These are phyloP conservation scores for Ridgeia piscesae DNA, from an alignment of 1,140 invertebrate genomes.

Conservation along the genomic window DNA sequence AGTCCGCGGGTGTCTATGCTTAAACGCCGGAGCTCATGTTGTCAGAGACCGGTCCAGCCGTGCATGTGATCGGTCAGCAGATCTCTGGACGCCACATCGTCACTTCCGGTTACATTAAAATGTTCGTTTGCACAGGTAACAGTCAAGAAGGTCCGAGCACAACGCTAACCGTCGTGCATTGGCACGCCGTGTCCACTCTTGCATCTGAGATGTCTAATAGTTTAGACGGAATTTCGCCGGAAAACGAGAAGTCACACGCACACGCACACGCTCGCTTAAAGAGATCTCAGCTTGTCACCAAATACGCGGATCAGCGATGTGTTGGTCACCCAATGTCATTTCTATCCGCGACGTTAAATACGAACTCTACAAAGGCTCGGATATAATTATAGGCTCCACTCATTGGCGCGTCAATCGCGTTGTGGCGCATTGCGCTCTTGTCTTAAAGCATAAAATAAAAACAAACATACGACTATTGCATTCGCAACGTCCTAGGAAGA, in stretches of 20 bases:
- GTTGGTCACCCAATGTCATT: neutral
- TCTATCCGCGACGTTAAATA: neutral
- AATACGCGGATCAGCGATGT: neutral
- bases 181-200: neutral
- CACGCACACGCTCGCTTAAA: neutral
- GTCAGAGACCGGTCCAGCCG: neutral
- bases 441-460: slow-evolving; percentile 2
- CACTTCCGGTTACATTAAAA: neutral
- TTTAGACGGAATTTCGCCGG: neutral
- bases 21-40: neutral
- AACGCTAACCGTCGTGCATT: neutral
- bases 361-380: neutral
- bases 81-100: neutral
- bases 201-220: neutral
- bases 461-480: neutral
- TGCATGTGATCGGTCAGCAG: neutral
- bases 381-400: neutral
- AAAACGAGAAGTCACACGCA: neutral
- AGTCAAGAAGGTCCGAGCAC: neutral
- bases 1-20: neutral
- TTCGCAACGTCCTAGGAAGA: neutral
- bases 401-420: neutral
- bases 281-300: neutral
- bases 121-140: neutral
- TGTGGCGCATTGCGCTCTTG: neutral